Evolutionary conservation across 2,888 invertebrate genomes (phyloP), one percentile per base, ranked within the genome.

Genomic region (Embidobia sp.): DNA sequence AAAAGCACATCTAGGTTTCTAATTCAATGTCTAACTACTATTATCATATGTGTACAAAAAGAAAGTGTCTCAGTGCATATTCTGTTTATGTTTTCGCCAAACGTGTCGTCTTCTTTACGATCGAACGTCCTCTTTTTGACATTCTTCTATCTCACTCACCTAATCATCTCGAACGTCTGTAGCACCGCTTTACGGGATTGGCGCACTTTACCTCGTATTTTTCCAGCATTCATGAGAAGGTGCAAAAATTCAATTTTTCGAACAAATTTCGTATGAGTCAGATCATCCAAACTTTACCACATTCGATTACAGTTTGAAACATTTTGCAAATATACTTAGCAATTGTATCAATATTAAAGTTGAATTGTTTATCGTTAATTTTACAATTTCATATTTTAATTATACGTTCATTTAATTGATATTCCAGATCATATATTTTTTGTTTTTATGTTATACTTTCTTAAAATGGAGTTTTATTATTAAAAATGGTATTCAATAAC

Each of bases 151-250:
- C 61, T 70, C 53, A 6, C 72, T 55, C 48, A 55, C 46, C 53
- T 63, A 63, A 72, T 72, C 63, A 72, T 63, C 53, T 51, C 26
- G 59, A 72, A 63, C 63, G 55, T 40, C 19, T 19, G 16, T 4
- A 53, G 31, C 16, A 29, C 31, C 29, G 46, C 48, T 72, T 63
- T 53, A 48, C 63, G 48, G 29, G 46, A 72, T 63, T 44, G 55
- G 11, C 16, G 63, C 44, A 46, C 46, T 72, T 63, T 63, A 53
- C 48, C 13, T 53, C 11, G 18, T 53, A 55, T 63, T 55, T 59
- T 29, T 22, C 10, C 29, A 29, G 29, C 51, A 40, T 33, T 70
- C 55, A 40, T 26, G 48, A 29, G 46, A 55, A 27, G 35, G 18
- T 46, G 27, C 19, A 67, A 46, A 53, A 63, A 42, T 35, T 15